Conservation (phyloP, 2,113 vertebrate genomes). For the Cariama cristata region DNA sequence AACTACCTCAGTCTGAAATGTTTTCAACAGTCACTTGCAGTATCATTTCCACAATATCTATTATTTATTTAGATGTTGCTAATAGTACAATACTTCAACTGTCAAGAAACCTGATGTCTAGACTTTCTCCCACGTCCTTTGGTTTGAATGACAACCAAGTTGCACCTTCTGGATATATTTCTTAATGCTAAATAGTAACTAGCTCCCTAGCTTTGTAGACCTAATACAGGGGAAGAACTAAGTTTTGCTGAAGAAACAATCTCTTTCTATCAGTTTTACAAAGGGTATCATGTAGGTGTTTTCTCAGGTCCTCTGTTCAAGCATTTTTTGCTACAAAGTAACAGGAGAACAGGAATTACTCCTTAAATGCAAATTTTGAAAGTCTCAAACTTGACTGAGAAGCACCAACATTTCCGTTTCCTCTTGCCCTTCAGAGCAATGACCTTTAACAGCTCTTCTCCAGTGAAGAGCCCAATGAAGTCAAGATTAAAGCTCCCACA, state of each 20-base stretch:
- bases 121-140: conserved; percentile 27
- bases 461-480: background rate
- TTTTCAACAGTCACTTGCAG: background rate
- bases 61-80: conserved; percentile 49
- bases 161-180: background rate
- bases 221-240: background rate
- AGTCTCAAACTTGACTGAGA: background rate
- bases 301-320: background rate
- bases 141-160: conserved; percentile 12
- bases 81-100: conserved; percentile 47
- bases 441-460: background rate
- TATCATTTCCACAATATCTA: conserved; percentile 2
- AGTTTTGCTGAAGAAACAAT: background rate
- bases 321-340: background rate
- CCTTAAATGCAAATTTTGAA: background rate
- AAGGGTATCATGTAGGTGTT: background rate
- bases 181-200: background rate
- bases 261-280: background rate
- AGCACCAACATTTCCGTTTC: background rate
- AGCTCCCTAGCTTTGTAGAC: background rate
- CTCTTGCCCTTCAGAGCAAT: background rate
- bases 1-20: background rate
- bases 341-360: background rate
- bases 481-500: background rate
- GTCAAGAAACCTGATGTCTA: conserved; percentile 17